These are phyloP conservation scores for Fragum whitleyi DNA, from an alignment of 2,888 invertebrate species.

Conservation along the genomic window DNA sequence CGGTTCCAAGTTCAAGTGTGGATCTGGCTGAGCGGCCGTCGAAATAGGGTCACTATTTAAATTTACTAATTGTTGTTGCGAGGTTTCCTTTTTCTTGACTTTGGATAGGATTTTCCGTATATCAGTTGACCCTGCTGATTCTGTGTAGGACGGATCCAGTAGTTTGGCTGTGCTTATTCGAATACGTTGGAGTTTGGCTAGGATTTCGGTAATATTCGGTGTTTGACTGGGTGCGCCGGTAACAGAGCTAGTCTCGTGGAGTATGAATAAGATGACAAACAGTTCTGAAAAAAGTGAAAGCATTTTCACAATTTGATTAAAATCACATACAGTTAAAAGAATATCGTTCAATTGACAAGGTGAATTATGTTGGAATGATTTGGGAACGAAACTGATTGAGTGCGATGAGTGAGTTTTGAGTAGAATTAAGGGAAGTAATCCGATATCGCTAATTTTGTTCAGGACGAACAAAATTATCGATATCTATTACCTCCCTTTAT, in stretches of 20 bases:
- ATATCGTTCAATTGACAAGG: too few species aligned
- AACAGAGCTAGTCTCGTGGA: background rate
- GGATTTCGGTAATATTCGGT: background rate
- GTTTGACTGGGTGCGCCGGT: background rate
- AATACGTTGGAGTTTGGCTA: slow-evolving; percentile 2
- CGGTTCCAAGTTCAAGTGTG: background rate
- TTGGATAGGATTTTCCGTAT: background rate
- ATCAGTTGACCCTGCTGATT: background rate
- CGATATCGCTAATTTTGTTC: too few species aligned
- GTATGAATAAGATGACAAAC: background rate
- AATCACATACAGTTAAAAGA: background rate
- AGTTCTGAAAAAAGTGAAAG: background rate
- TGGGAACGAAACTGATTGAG: too few species aligned
- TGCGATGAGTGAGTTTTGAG: too few species aligned
- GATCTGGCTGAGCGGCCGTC: background rate
- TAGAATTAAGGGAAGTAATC: too few species aligned
- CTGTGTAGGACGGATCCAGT: background rate
- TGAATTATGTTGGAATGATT: too few species aligned
- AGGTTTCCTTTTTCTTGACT: background rate
- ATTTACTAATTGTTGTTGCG: background rate
- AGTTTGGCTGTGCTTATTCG: slow-evolving; percentile 1
- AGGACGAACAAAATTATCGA: too few species aligned
- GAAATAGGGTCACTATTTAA: background rate
- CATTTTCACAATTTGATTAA: background rate
- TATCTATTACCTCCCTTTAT: too few species aligned